Percentiles rank a stretch among this genome's conserved stretches.
phyloP scores from a whole-genome alignment of 2,888 invertebrate species.

The Portevinia maculata region DNA sequence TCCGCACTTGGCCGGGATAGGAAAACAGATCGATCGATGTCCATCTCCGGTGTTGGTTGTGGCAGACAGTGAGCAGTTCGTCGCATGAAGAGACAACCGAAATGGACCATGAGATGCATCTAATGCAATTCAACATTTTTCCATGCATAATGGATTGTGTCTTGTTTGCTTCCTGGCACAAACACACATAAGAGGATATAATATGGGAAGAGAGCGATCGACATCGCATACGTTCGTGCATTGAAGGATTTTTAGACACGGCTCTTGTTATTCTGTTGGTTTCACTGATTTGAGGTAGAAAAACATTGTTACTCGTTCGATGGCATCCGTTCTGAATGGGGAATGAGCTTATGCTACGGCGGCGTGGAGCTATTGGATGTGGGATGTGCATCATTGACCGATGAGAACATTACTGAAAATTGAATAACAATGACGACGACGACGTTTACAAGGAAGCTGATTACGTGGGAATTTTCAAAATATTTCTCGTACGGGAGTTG shows the following conservation, averaged over 20 bases:
- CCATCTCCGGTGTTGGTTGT: constrained; percentile 71
- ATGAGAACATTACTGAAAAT: constrained; percentile 70
- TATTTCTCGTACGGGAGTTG: constrained; percentile 64
- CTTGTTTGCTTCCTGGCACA: constrained; percentile 71
- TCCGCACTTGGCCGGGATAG: not conserved
- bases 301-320: constrained; percentile 14
- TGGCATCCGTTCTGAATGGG: constrained; percentile 48
- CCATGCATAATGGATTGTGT: constrained; percentile 71
- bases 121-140: constrained; percentile 65
- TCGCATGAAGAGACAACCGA: constrained; percentile 44
- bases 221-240: constrained; percentile 63
- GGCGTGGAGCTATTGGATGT: constrained; percentile 29
- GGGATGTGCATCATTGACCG: constrained; percentile 45
- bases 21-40: constrained; percentile 71
- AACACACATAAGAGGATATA: constrained; percentile 44
- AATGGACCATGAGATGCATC: constrained; percentile 43
- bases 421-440: constrained; percentile 59
- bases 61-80: constrained; percentile 68
- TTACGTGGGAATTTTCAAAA: constrained; percentile 62
- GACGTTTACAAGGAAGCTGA: constrained; percentile 48
- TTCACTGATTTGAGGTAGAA: constrained; percentile 62
- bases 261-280: constrained; percentile 61
- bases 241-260: constrained; percentile 44
- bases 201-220: constrained; percentile 33
- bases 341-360: constrained; percentile 51